phyloP scores from a whole-genome alignment of 2,113 vertebrate species.

The Callospermophilus lateralis region DNA sequence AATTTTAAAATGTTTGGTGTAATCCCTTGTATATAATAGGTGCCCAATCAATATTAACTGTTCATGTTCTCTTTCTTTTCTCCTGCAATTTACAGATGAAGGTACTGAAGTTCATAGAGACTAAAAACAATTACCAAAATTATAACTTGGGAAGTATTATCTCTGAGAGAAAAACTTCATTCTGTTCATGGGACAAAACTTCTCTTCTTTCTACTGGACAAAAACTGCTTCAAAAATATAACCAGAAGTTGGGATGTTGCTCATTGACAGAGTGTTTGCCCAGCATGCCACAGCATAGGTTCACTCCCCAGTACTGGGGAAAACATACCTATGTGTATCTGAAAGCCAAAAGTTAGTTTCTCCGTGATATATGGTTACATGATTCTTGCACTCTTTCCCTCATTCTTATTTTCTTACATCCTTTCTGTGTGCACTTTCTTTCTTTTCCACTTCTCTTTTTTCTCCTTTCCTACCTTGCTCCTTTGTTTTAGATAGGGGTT shows the following conservation, averaged over 20 bases:
- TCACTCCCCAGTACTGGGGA: background rate
- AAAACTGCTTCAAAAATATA: conserved; percentile 16
- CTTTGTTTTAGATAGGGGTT: background rate
- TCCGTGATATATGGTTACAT: background rate
- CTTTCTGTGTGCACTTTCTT: background rate
- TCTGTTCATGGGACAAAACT: background rate
- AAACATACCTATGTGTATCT: background rate
- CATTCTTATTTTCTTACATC: background rate
- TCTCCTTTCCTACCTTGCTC: background rate
- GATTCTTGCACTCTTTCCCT: background rate
- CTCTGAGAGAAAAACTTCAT: background rate
- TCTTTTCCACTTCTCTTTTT: background rate
- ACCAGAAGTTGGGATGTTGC: background rate
- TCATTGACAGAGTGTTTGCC: background rate
- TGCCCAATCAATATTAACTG: background rate
- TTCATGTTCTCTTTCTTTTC: background rate
- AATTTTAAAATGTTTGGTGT: background rate
- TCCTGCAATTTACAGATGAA: background rate
- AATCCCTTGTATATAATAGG: background rate
- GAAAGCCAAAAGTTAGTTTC: background rate
- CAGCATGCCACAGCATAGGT: background rate
- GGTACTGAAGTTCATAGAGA: background rate
- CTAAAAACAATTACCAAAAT: background rate
- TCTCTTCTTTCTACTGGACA: background rate
- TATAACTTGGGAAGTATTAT: background rate